These are phyloP conservation scores for Epicauta chinensis DNA, from an alignment of 1,140 invertebrate genomes.

Conservation along the genomic window DNA sequence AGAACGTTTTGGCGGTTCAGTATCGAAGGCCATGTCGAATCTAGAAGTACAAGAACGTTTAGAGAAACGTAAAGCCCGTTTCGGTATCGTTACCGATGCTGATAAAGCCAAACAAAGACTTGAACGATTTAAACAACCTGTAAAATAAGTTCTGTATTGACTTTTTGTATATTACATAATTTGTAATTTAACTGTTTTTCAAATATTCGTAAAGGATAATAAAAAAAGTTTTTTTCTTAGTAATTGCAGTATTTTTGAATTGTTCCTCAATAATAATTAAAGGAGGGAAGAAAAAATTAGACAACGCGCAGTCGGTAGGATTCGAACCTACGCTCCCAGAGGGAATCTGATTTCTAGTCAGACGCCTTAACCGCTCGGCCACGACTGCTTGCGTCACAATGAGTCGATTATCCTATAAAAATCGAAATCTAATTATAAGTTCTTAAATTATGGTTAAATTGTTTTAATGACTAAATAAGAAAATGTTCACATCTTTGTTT, in stretches of 20 bases:
- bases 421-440: no score
- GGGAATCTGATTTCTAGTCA: constrained; percentile 59
- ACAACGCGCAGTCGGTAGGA: constrained; percentile 49
- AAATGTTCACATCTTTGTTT: no score
- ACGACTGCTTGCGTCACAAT: constrained; percentile 19
- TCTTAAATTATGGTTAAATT: no score
- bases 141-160: constrained; percentile 23
- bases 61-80: constrained; percentile 65
- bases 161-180: constrained; percentile 8
- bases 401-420: no score
- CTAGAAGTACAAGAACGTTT: constrained; percentile 59
- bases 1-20: constrained; percentile 66
- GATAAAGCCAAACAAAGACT: constrained; percentile 31
- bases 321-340: constrained; percentile 57
- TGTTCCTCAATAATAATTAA: no score
- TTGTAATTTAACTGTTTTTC: no score
- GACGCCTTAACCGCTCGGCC: constrained; percentile 51
- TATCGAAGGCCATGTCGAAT: constrained; percentile 61
- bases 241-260: no score
- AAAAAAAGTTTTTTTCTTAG: no score
- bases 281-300: no score
- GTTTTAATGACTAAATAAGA: no score
- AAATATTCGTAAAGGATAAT: no score
- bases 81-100: constrained; percentile 46
- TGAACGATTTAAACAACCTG: constrained; percentile 34